Conservation (phyloP, 2,888 invertebrate species). For the Agrilus cyanescens region DNA sequence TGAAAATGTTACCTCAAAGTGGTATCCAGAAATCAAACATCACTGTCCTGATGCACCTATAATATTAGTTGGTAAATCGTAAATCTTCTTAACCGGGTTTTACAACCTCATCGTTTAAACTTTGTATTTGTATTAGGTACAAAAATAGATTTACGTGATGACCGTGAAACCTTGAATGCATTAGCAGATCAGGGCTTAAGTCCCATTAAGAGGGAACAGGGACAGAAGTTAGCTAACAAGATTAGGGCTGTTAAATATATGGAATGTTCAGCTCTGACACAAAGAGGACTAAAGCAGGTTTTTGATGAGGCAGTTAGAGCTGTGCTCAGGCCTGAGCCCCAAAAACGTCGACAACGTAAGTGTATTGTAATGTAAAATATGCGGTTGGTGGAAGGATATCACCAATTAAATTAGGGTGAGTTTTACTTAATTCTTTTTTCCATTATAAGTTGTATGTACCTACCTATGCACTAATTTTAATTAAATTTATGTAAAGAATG, state of each 20-base stretch:
- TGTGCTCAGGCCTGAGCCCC: slow-evolving; percentile 92
- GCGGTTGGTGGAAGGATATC: no score
- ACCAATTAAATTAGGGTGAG: no score
- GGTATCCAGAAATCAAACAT: slow-evolving; percentile 99
- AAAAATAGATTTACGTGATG: slow-evolving; percentile 97
- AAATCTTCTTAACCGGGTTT: neutral
- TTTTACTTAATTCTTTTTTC: no score
- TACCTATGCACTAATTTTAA: no score
- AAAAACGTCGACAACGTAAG: slow-evolving; percentile 87
- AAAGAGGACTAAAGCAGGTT: slow-evolving; percentile 94
- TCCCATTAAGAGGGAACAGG: slow-evolving; percentile 94
- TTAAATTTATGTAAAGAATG: no score
- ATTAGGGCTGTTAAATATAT: slow-evolving; percentile 97
- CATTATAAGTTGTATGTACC: neutral
- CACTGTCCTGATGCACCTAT: slow-evolving; percentile 99
- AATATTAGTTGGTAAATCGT: slow-evolving; percentile 81
- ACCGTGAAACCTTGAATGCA: slow-evolving; percentile 85
- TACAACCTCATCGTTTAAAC: neutral
- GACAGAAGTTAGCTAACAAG: slow-evolving; percentile 96
- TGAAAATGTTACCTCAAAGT: slow-evolving; percentile 98
- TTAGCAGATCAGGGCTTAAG: slow-evolving; percentile 90
- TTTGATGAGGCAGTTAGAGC: slow-evolving; percentile 98
- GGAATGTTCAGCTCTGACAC: slow-evolving; percentile 98
- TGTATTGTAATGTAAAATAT: slow-evolving; percentile 44
- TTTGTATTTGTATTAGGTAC: slow-evolving; percentile 52